A percentile compares a stretch with the other conserved stretches of the same genome.
Evolutionary conservation across 1,140 invertebrate species (phyloP).

Genomic region (Apis laboriosa): DNA sequence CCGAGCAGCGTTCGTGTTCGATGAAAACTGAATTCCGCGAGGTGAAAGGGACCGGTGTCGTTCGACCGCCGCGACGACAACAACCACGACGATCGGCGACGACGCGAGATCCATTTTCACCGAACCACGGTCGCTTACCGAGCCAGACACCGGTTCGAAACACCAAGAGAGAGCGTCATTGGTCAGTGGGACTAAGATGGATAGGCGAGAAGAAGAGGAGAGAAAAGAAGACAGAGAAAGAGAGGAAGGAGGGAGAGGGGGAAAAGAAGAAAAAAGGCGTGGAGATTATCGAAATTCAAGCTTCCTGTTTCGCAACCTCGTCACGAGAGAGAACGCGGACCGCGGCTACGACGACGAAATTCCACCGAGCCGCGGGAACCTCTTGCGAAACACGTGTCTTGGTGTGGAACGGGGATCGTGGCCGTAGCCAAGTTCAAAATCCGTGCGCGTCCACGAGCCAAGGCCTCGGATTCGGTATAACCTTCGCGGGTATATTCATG

Average conservation of each 20-base stretch:
- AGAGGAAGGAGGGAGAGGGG: background rate
- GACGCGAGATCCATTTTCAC: slow-evolving; percentile 50
- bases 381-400: slow-evolving; percentile 42
- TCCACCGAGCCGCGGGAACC: slow-evolving; percentile 32
- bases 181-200: too few relatives aligned
- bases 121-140: slow-evolving; percentile 18
- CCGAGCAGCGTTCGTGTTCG: background rate
- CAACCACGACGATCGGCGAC: slow-evolving; percentile 7
- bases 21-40: slow-evolving; percentile 46
- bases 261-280: background rate
- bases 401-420: slow-evolving; percentile 14
- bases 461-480: slow-evolving; percentile 1
- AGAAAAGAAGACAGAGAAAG: background rate
- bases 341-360: slow-evolving; percentile 20
- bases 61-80: slow-evolving; percentile 24
- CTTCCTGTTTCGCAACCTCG: slow-evolving; percentile 48
- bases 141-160: background rate
- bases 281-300: slow-evolving; percentile 47
- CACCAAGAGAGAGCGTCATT: background rate
- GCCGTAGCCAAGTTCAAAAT: slow-evolving; percentile 54
- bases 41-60: slow-evolving; percentile 43
- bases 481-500: slow-evolving; percentile 12
- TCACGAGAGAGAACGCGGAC: slow-evolving; percentile 26
- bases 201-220: background rate
- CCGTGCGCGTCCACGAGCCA: slow-evolving; percentile 16